Evolutionary conservation across 2,113 vertebrate species (phyloP).

Genomic region (Nannobrachium achirus): DNA sequence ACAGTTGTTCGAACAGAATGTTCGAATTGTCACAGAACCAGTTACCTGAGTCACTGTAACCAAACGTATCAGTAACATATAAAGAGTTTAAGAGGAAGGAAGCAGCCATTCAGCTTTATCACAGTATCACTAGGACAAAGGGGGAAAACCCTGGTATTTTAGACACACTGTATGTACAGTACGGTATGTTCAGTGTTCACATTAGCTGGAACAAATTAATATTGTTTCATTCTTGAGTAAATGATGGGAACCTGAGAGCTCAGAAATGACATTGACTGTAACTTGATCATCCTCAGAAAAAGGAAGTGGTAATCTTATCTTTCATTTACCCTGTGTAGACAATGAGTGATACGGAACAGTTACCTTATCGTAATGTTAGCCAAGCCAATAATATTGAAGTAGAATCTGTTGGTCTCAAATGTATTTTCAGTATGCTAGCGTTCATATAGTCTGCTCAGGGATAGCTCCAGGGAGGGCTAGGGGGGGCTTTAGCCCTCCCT

Average conservation of each 20-base stretch:
- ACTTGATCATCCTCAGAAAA: constrained; percentile 10
- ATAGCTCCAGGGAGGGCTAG: too few species aligned
- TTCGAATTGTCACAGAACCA: not conserved
- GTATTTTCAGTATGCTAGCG: too few species aligned
- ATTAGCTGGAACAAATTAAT: constrained; percentile 21
- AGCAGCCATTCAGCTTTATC: constrained; percentile 24
- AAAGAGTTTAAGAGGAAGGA: constrained; percentile 63
- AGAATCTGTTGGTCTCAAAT: too few species aligned
- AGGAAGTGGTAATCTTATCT: not conserved
- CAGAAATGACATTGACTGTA: not conserved
- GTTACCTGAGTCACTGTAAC: constrained; percentile 39
- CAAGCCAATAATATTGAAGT: not conserved
- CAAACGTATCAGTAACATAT: constrained; percentile 29
- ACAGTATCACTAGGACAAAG: constrained; percentile 22
- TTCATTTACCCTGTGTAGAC: constrained; percentile 10
- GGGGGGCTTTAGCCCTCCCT: too few species aligned
- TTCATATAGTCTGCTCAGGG: too few species aligned
- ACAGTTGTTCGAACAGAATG: too few species aligned
- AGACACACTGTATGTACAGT: constrained; percentile 2
- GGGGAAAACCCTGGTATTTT: constrained; percentile 39
- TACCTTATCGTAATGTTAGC: not conserved
- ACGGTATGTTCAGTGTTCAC: not conserved
- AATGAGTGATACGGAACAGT: constrained; percentile 16
- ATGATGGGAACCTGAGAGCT: constrained; percentile 25
- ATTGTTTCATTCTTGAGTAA: not conserved